Evolutionary conservation across 1,140 invertebrate species (phyloP).

Genomic region (Ceratosolen fusciceps): DNA sequence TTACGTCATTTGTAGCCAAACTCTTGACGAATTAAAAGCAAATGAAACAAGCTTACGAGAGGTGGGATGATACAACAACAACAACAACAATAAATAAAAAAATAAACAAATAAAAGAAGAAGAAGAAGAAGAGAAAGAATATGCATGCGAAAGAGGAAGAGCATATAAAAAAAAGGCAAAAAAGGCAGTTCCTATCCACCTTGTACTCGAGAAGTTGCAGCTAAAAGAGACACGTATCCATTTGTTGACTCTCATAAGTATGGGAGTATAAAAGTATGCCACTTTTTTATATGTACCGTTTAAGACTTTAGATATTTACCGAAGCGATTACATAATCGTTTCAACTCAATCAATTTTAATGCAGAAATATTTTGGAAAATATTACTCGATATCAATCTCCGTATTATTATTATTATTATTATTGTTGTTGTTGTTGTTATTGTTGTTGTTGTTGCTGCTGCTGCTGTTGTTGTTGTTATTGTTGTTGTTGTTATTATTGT

Average conservation of each 20-base stretch:
- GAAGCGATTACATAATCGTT: background rate
- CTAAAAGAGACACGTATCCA: background rate
- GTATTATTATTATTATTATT: too few species aligned
- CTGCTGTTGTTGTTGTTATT: too few species aligned
- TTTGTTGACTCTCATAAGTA: background rate
- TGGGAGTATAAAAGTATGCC: too few species aligned
- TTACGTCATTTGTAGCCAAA: background rate
- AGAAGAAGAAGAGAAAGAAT: background rate
- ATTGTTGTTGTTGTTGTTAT: too few species aligned
- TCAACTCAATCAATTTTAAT: background rate
- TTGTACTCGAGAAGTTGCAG: background rate
- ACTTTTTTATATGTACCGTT: too few species aligned
- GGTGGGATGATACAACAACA: background rate
- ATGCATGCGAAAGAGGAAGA: background rate
- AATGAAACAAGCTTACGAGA: slow-evolving; percentile 5
- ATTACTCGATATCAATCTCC: too few species aligned
- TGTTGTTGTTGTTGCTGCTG: too few species aligned
- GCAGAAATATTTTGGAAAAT: too few species aligned
- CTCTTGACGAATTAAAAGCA: slow-evolving; percentile 1
- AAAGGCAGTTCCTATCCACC: background rate
- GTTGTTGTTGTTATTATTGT: too few species aligned
- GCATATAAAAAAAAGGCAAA: background rate
- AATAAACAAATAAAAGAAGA: too few species aligned
- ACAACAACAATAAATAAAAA: too few species aligned
- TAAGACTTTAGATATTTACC: background rate